Base-by-base conservation (phyloP, 2,113 vertebrate species). In the Chunga burmeisteri region DNA sequence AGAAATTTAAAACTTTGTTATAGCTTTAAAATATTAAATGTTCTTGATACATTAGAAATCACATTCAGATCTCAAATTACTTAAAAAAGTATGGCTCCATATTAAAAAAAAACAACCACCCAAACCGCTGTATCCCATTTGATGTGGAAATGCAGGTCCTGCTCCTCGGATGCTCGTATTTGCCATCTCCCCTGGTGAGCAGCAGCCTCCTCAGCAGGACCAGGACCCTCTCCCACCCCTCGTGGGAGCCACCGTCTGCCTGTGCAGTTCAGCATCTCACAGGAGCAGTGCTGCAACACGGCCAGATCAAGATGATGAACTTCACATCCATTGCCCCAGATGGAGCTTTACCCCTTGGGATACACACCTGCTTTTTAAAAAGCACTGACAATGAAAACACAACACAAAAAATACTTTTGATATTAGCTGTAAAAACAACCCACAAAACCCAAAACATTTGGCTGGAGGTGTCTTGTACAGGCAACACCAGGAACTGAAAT, bases 21-120 rank as follows among this genome's bases (percentile, higher is more conserved):
- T 97, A 98, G 95, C 94, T 98, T 98, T 98, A 98, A 98, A 98
- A 98, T 98, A 98, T 97, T 97, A 98, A 98, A 98, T 10, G 91
- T 97, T 96, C 96, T 96, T 80, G 97, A 96, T 98, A 98, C 97
- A 97, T 98, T 98, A 98, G 97, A 98, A 98, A 98, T 98, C 98
- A 98, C 97, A 98, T 98, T 98, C 98, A 97, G 97, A 97, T 97
- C 96, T 98, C 94, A 95, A 98, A 97, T 96, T 96, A 96, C 91
- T 97, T 93, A 4, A 96, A 97, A 97, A 97, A 97, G 95, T 98
- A 98, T 98, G 98, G 98, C 97, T 98, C 98, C 95, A 62, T 97
- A 96, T 97, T 89, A 71, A 93, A 96, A 81, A 81, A 86, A 78
- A 70, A 46, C 9, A 92, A 81, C 68, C 81, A 86, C 83, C 95